Conservation (phyloP, 2,797 vertebrate species). For the Astyanax mexicanus region DNA sequence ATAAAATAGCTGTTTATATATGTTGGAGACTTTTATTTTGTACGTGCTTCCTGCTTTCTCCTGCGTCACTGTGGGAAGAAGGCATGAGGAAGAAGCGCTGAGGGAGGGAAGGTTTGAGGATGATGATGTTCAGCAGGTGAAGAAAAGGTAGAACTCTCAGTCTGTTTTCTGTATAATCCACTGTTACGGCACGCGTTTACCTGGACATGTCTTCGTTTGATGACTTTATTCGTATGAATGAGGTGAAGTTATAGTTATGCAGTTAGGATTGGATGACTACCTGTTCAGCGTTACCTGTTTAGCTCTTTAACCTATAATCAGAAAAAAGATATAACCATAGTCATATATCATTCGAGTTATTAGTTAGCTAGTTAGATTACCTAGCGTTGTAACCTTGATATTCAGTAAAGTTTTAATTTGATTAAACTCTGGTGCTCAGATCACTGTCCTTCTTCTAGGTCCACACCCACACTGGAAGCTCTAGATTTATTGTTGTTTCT, state of each 20-base stretch:
- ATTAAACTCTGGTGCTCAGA: no score
- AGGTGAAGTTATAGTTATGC: neutral
- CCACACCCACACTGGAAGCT: no score
- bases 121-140: conserved; percentile 32
- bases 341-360: no score
- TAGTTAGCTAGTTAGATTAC: no score
- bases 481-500: neutral
- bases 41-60: neutral
- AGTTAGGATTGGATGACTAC: neutral
- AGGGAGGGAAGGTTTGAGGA: neutral
- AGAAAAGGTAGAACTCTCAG: neutral
- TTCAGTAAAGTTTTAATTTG: no score
- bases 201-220: no score
- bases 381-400: no score
- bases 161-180: neutral
- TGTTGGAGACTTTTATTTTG: conserved; percentile 33
- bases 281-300: neutral
- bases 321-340: no score
- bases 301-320: neutral
- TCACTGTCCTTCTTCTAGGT: no score
- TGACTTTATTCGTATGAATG: no score
- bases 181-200: no score
- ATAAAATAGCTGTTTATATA: no score
- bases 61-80: neutral
- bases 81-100: conserved; percentile 20